These are phyloP conservation scores for Onychomys torridus DNA, from an alignment of 2,797 vertebrate genomes.

Conservation along the genomic window DNA sequence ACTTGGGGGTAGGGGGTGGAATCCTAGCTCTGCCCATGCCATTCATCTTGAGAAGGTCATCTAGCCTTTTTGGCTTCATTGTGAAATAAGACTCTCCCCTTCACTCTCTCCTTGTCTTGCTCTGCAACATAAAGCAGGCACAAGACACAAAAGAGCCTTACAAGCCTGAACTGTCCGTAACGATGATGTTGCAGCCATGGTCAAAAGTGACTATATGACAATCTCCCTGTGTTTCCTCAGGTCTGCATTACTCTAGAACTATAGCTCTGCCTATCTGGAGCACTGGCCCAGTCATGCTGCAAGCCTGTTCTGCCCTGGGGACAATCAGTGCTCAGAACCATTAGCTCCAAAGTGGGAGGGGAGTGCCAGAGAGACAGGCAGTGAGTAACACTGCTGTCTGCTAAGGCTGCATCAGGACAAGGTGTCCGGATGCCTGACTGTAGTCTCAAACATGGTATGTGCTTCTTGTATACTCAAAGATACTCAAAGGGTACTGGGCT, in stretches of 20 bases:
- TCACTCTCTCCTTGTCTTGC: background rate
- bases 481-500: background rate
- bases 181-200: background rate
- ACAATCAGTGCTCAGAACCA: background rate
- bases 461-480: background rate
- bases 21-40: accelerated
- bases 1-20: accelerated
- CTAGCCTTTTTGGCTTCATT: no score
- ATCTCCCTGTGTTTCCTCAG: background rate
- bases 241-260: background rate
- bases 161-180: no score
- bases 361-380: background rate
- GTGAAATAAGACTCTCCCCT: accelerated
- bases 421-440: accelerated
- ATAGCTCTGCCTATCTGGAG: background rate
- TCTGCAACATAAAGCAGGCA: background rate
- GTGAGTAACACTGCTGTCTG: background rate
- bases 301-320: background rate
- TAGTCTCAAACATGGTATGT: no score
- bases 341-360: background rate
- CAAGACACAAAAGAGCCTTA: accelerated
- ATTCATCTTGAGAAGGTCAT: background rate
- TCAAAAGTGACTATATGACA: background rate
- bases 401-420: background rate
- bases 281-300: background rate